These are phyloP conservation scores for Bombyx mori DNA, from an alignment of 1,140 invertebrate genomes.

Conservation along the genomic window DNA sequence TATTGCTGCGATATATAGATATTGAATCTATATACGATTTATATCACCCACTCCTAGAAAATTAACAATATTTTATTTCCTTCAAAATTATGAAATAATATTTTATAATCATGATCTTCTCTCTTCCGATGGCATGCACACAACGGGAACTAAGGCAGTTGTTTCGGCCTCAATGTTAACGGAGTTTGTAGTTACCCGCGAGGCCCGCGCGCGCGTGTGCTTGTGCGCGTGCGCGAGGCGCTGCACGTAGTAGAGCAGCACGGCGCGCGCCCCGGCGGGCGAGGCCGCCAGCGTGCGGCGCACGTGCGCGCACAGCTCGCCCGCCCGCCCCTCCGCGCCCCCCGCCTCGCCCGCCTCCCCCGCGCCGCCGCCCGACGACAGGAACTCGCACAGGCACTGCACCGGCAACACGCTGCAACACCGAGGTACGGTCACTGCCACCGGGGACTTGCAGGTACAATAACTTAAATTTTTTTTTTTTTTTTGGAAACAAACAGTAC, in stretches of 20 bases:
- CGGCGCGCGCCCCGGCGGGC: slow-evolving; percentile 78
- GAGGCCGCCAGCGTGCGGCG: slow-evolving; percentile 76
- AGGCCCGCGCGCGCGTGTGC: slow-evolving; percentile 81
- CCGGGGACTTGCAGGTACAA: no score
- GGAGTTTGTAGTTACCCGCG: slow-evolving; percentile 23
- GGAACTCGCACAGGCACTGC: slow-evolving; percentile 96
- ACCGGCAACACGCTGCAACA: slow-evolving; percentile 85
- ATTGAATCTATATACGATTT: no score
- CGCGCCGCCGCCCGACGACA: slow-evolving; percentile 80
- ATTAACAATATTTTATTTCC: no score
- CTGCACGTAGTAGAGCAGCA: slow-evolving; percentile 93
- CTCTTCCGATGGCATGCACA: no score
- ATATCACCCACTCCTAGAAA: no score
- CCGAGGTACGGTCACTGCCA: neutral
- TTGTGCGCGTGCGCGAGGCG: slow-evolving; percentile 87
- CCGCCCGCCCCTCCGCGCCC: slow-evolving; percentile 80
- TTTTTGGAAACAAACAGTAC: no score
- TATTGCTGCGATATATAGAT: no score
- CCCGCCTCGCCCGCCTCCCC: slow-evolving; percentile 80
- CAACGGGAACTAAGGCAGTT: no score
- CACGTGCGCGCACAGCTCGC: slow-evolving; percentile 83
- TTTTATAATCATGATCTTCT: no score
- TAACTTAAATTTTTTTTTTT: no score
- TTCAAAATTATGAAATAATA: no score
- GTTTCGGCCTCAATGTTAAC: no score